Evolutionary conservation across 2,888 invertebrate genomes (phyloP).

Genomic region (Archips xylosteana): DNA sequence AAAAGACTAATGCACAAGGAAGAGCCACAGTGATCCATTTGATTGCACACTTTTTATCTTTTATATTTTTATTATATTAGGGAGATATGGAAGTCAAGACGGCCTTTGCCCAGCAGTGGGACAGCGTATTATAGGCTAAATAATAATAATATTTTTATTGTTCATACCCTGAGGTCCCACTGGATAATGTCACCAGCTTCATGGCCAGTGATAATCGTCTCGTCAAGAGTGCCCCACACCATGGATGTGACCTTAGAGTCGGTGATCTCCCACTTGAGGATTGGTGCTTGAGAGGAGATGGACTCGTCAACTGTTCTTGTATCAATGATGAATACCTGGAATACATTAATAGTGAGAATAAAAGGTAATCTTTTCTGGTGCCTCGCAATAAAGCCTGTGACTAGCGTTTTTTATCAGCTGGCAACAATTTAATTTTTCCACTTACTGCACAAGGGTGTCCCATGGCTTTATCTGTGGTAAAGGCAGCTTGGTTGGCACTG

Average conservation of each 20-base stretch:
- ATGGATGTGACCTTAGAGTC: slow-evolving; percentile 96
- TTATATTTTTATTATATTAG: too few species aligned
- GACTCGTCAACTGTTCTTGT: slow-evolving; percentile 92
- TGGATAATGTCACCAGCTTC: slow-evolving; percentile 96
- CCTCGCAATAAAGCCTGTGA: background rate
- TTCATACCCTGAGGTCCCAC: slow-evolving; percentile 94
- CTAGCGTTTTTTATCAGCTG: background rate
- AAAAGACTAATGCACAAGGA: too few species aligned
- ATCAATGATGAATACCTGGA: slow-evolving; percentile 92
- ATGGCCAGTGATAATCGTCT: slow-evolving; percentile 96
- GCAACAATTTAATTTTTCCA: background rate
- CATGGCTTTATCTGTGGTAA: slow-evolving; percentile 97
- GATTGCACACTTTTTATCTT: too few species aligned
- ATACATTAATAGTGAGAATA: slow-evolving; percentile 33
- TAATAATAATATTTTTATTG: background rate
- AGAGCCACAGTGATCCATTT: too few species aligned
- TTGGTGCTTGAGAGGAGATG: slow-evolving; percentile 89
- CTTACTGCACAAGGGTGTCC: slow-evolving; percentile 92
- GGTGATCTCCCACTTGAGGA: slow-evolving; percentile 91
- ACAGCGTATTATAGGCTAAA: too few species aligned
- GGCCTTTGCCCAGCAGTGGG: too few species aligned
- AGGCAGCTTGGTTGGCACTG: slow-evolving; percentile 96
- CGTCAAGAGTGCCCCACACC: slow-evolving; percentile 97
- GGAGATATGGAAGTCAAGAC: too few species aligned
- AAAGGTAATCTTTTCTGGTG: background rate